Conservation (phyloP, 1,140 invertebrate species). For the Aphidius ervi region DNA sequence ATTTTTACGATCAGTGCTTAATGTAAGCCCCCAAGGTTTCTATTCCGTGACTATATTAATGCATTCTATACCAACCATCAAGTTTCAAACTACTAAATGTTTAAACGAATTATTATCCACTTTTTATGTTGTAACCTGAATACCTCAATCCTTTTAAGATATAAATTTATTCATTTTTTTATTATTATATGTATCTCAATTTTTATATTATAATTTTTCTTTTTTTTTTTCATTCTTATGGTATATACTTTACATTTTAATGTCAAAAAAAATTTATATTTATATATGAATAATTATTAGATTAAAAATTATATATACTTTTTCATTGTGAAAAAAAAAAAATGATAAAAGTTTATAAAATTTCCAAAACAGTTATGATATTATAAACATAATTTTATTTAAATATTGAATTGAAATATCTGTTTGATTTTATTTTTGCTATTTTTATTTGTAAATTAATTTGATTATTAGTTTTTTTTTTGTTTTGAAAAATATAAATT, state of each 20-base stretch:
- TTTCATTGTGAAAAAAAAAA: background rate
- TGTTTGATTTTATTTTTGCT: too few relatives aligned
- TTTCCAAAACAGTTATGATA: too few relatives aligned
- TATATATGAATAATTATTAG: too few relatives aligned
- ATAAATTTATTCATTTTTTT: background rate
- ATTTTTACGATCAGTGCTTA: slow-evolving; percentile 47
- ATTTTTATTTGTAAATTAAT: too few relatives aligned
- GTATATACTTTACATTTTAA: background rate
- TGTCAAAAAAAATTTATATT: background rate
- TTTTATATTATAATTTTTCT: background rate
- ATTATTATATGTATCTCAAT: too few relatives aligned
- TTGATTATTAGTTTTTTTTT: too few relatives aligned
- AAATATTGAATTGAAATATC: too few relatives aligned
- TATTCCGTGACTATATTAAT: slow-evolving; percentile 45
- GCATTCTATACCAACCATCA: slow-evolving; percentile 16
- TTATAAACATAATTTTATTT: too few relatives aligned
- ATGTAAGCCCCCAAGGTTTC: slow-evolving; percentile 39
- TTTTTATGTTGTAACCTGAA: slow-evolving; percentile 19
- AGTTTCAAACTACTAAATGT: too few relatives aligned
- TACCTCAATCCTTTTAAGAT: slow-evolving; percentile 13
- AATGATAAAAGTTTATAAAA: too few relatives aligned
- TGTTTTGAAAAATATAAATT: background rate
- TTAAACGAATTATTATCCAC: slow-evolving; percentile 20
- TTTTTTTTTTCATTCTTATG: background rate
- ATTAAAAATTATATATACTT: too few relatives aligned